Conservation (phyloP, 2,113 vertebrate genomes). For the Pygoscelis adeliae region DNA sequence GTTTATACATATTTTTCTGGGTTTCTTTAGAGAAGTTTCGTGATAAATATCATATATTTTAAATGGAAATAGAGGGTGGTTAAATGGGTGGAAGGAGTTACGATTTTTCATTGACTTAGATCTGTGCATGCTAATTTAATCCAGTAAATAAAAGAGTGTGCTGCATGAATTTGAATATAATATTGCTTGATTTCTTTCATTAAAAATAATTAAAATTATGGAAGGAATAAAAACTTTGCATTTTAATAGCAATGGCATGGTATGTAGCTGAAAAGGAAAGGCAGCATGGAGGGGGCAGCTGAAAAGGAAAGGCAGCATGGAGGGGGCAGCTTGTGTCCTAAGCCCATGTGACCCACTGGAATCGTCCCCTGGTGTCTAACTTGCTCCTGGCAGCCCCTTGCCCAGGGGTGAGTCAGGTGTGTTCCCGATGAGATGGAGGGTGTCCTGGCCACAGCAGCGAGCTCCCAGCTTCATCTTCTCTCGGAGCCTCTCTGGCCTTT, state of each 20-base stretch:
- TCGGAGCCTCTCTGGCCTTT: neutral
- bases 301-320: neutral
- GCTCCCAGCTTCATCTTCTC: neutral
- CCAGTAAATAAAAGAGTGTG: neutral
- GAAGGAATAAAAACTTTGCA: neutral
- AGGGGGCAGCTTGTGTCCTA: neutral
- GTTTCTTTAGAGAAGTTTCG: neutral
- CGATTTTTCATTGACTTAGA: neutral
- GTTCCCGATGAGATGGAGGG: neutral
- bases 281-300: neutral
- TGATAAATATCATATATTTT: neutral
- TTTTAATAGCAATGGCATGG: neutral
- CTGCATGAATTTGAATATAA: neutral
- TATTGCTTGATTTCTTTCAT: neutral
- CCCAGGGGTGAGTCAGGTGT: neutral
- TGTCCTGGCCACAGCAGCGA: neutral
- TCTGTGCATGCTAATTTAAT: neutral
- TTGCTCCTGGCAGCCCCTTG: neutral
- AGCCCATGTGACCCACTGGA: neutral
- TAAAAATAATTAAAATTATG: neutral
- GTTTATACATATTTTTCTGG: neutral
- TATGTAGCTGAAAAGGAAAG: neutral
- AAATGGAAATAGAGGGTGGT: neutral
- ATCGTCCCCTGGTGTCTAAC: neutral
- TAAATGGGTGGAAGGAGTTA: neutral